Conservation (phyloP, 2,888 invertebrate genomes). For the Crocallis elinguaria region DNA sequence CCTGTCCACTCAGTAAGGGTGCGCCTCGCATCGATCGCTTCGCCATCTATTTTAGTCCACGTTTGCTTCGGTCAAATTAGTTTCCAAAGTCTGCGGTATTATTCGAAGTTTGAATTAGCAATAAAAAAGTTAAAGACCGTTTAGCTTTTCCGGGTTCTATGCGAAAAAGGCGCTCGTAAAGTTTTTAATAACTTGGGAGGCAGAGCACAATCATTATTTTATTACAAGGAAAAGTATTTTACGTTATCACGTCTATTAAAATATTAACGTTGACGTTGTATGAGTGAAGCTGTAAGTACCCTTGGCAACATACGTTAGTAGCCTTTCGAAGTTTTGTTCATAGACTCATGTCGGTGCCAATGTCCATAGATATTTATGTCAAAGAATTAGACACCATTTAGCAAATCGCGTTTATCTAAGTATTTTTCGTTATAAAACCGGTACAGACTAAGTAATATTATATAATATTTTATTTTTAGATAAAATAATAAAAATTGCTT, state of each 20-base stretch:
- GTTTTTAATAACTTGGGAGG: conserved; percentile 23
- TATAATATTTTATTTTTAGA: too few species aligned
- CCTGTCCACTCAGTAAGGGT: conserved; percentile 58
- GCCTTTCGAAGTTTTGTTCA: too few species aligned
- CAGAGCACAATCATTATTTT: conserved; percentile 11
- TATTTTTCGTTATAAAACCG: too few species aligned
- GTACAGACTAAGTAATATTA: too few species aligned
- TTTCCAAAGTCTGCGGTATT: conserved; percentile 20
- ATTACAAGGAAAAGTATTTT: conserved; percentile 14
- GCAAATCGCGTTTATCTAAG: too few species aligned
- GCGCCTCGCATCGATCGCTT: conserved; percentile 61
- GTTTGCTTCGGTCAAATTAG: conserved; percentile 19
- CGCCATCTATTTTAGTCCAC: conserved; percentile 37
- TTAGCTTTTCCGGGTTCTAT: conserved; percentile 19
- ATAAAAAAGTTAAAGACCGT: conserved; percentile 28
- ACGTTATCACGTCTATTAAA: conserved; percentile 7
- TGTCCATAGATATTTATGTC: too few species aligned
- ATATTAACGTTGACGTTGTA: not conserved
- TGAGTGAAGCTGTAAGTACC: not conserved
- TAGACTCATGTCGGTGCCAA: too few species aligned
- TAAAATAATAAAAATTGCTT: too few species aligned
- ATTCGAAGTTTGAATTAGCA: conserved; percentile 23
- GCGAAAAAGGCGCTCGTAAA: conserved; percentile 24
- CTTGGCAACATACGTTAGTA: not conserved
- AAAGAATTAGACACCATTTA: too few species aligned